Percentiles rank a stretch among this genome's conserved stretches.
Conservation (phyloP, 2,113 vertebrate genomes). For the Grammomys surdaster region DNA sequence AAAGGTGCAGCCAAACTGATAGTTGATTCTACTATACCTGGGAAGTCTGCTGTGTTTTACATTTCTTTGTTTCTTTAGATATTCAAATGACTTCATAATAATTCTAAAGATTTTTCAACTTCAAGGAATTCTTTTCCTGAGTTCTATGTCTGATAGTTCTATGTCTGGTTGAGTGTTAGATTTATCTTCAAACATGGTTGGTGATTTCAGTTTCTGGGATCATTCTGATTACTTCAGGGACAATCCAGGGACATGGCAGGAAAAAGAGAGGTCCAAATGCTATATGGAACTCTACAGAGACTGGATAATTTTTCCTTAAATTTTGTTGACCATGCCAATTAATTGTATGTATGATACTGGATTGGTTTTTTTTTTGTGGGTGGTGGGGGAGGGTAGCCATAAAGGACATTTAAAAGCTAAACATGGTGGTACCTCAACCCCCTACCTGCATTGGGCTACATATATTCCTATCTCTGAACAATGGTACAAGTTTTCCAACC, state of each 20-base stretch:
- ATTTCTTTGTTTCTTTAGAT: neutral
- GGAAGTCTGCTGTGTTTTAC: neutral
- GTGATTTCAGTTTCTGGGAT: neutral
- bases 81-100: neutral
- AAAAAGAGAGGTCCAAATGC: neutral
- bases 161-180: neutral
- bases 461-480: neutral
- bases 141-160: neutral
- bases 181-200: neutral
- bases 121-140: neutral
- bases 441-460: neutral
- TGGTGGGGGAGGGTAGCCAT: neutral
- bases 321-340: neutral
- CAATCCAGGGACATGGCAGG: neutral
- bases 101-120: conserved; percentile 6
- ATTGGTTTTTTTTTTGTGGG: neutral
- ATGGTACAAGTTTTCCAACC: neutral
- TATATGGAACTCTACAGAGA: neutral
- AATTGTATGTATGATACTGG: neutral
- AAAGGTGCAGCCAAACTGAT: neutral
- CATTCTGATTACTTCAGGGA: neutral
- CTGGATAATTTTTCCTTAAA: neutral
- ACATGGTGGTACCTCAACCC: neutral
- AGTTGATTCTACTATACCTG: neutral
- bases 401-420: neutral